Evolutionary conservation across 2,888 invertebrate species (phyloP).

Genomic region (Rhagonycha fulva): DNA sequence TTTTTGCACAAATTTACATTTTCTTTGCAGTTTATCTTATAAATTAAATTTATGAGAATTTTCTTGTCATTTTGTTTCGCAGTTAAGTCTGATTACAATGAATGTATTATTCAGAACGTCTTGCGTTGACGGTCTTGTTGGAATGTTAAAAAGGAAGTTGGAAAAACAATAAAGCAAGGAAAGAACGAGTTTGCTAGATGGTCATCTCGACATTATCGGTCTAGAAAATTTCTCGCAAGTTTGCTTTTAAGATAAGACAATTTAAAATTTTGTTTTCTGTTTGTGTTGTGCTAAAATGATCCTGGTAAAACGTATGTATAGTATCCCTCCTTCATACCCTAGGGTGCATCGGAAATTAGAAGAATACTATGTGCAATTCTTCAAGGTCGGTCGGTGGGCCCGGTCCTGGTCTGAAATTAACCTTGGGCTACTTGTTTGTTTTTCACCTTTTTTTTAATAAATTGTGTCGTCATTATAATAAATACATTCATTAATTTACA

Average conservation of each 20-base stretch:
- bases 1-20: not conserved
- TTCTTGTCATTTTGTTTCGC: not conserved
- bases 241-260: no score
- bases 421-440: not conserved
- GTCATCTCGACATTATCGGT: not conserved
- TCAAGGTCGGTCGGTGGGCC: not conserved
- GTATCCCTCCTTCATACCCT: no score
- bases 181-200: not conserved
- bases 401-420: not conserved
- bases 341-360: no score
- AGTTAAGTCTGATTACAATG: constrained; percentile 8
- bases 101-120: constrained; percentile 18
- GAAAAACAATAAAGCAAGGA: constrained; percentile 3
- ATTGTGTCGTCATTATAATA: not conserved
- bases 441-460: not conserved
- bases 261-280: not conserved
- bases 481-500: not conserved
- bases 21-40: not conserved
- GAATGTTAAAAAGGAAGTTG: constrained; percentile 17
- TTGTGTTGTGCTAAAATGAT: no score
- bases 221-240: not conserved
- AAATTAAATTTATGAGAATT: not conserved
- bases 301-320: no score
- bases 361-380: no score
- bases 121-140: constrained; percentile 7